Evolutionary conservation across 1,140 invertebrate genomes (phyloP), one percentile per base, ranked within the genome.

Genomic region (Scylla paramamosain): DNA sequence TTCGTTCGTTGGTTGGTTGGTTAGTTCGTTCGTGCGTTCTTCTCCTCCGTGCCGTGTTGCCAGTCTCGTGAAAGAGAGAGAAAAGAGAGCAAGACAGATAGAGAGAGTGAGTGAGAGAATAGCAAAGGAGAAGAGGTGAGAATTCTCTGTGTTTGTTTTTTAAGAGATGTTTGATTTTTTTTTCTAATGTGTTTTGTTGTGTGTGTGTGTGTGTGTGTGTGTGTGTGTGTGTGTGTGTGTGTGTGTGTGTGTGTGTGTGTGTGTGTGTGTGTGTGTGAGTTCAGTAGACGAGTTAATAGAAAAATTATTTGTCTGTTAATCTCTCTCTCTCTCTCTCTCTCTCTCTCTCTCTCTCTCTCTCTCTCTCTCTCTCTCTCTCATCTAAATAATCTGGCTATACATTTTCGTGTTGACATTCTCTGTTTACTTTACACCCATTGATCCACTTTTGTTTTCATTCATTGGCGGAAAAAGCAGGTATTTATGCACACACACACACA

Each of bases 401-500:
- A n/a, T 77, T n/a, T 25, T n/a, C 10, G 67, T n/a, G 67, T 77
- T 77, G 67, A 77, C n/a, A n/a, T n/a, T 77, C 20, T 77, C 20
- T 77, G 8, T 77, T 77, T n/a, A n/a, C n/a, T n/a, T 77, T n/a
- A 77, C 67, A 77, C 67, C 25, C 67, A 59, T 59, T 77, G 67
- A 77, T 77, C n/a, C 67, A 77, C 67, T 77, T 77, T n/a, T 25
- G 20, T 77, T 77, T 77, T n/a, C 67, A 77, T 77, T 77, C 25
- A 77, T 77, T 77, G n/a, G n/a, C 20, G n/a, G n/a, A 77, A 77
- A 77, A 77, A n/a, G 67, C 67, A n/a, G 16, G 67, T 77, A 77
- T 77, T 77, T 77, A 89, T 45, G 31, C 87, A 89, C 87, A 89
- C 87, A 89, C 87, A 89, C 87, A 89, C 87, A 89, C 87, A 89